These are phyloP conservation scores for Acromyrmex heyeri DNA, from an alignment of 1,140 invertebrate genomes.

Conservation along the genomic window DNA sequence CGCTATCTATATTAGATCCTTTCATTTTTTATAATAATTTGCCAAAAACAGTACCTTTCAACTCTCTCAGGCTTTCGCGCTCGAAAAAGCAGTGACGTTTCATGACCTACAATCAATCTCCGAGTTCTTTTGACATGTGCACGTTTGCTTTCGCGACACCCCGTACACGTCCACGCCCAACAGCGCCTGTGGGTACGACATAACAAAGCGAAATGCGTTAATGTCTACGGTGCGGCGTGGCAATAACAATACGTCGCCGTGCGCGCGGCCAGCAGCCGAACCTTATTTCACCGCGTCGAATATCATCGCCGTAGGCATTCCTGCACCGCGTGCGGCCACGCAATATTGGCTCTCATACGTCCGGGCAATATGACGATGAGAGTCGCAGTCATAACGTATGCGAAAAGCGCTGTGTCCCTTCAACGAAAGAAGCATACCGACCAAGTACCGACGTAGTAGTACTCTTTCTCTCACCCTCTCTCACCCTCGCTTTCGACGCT, in stretches of 20 bases:
- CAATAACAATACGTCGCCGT: constrained; percentile 50
- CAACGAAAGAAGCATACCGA: background rate
- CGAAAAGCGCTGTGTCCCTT: constrained; percentile 1
- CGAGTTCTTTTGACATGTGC: background rate
- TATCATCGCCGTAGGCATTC: constrained; percentile 58
- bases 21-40: background rate
- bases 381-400: constrained; percentile 33
- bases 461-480: background rate
- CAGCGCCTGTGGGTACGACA: constrained; percentile 4
- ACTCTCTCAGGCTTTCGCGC: too few species aligned
- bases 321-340: constrained; percentile 22
- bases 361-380: constrained; percentile 41
- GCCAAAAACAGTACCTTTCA: background rate
- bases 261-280: constrained; percentile 27
- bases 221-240: constrained; percentile 19
- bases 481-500: background rate
- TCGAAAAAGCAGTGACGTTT: background rate
- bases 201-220: constrained; percentile 54
- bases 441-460: background rate
- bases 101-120: constrained; percentile 5
- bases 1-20: background rate
- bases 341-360: constrained; percentile 47
- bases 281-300: constrained; percentile 59
- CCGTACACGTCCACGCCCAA: constrained; percentile 15
- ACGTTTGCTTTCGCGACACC: constrained; percentile 22